phyloP scores from a whole-genome alignment of 2,797 vertebrate genomes.

The Coendou prehensilis region DNA sequence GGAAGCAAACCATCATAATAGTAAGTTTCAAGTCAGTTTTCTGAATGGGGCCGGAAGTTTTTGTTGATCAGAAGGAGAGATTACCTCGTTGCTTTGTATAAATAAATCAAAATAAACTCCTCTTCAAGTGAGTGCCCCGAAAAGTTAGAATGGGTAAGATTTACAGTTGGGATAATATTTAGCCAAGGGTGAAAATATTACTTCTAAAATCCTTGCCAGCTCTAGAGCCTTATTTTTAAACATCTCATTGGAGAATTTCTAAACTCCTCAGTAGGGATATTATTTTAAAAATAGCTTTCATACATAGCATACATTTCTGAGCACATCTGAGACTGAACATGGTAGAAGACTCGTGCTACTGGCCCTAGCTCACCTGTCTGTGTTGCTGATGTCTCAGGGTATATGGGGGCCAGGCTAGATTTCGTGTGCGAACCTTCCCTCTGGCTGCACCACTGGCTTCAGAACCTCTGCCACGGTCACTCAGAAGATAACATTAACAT shows the following conservation, averaged over 20 bases:
- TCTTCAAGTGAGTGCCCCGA: slow-evolving; percentile 18
- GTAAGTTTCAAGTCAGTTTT: slow-evolving; percentile 68
- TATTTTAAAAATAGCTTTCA: slow-evolving; percentile 53
- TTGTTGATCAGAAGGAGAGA: slow-evolving; percentile 77
- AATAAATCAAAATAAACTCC: slow-evolving; percentile 79
- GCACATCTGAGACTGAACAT: slow-evolving; percentile 10
- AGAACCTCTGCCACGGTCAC: not conserved
- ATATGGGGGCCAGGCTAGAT: not conserved
- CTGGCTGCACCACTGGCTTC: slow-evolving; percentile 41
- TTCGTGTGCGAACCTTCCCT: not conserved
- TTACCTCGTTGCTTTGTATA: slow-evolving; percentile 72
- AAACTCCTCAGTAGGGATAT: slow-evolving; percentile 23
- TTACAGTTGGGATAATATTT: slow-evolving; percentile 57
- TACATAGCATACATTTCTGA: not conserved
- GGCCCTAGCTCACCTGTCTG: not conserved
- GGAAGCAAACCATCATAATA: slow-evolving; percentile 62
- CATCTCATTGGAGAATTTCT: slow-evolving; percentile 35
- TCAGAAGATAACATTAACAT: slow-evolving; percentile 35
- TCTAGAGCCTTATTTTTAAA: slow-evolving; percentile 56
- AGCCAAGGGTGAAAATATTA: not conserved
- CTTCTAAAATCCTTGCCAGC: slow-evolving; percentile 52
- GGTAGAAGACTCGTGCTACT: not conserved
- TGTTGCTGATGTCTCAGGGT: not conserved
- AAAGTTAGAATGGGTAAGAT: slow-evolving; percentile 53
- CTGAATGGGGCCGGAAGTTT: slow-evolving; percentile 65